These are phyloP conservation scores for Clavelina lepadiformis DNA, from an alignment of 23 tunicate species.

Conservation along the genomic window DNA sequence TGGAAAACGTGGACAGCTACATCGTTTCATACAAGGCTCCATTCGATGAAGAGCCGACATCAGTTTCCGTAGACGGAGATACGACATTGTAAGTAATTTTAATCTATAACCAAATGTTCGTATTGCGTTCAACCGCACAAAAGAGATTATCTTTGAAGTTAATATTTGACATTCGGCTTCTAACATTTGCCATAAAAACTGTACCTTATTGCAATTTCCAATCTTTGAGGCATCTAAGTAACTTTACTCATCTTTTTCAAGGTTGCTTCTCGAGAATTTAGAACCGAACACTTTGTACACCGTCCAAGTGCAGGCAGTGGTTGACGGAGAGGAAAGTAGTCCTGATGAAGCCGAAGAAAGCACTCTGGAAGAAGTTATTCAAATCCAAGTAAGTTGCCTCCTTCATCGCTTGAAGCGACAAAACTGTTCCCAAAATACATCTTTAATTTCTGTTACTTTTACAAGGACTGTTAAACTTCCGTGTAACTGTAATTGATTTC, in stretches of 20 bases:
- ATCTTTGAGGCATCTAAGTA: no score
- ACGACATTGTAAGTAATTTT: constrained; percentile 13
- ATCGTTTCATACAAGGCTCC: constrained; percentile 5
- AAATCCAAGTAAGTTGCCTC: constrained; percentile 18
- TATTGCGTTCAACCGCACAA: not conserved
- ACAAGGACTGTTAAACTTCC: not conserved
- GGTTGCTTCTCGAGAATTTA: constrained; percentile 19
- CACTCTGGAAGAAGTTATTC: constrained; percentile 22
- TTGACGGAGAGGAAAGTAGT: constrained; percentile 5
- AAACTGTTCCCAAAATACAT: no score
- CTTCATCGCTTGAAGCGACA: not conserved
- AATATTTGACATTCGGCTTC: not conserved
- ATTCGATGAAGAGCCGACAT: not conserved
- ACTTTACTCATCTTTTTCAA: no score
- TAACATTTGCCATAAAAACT: not conserved
- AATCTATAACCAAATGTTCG: not conserved
- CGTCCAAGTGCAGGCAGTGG: constrained; percentile 17
- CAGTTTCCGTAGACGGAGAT: constrained; percentile 11
- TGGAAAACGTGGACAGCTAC: constrained; percentile 10
- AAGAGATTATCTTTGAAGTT: not conserved
- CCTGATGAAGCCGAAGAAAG: constrained; percentile 19
- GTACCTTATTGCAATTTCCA: not conserved
- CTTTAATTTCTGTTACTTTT: no score
- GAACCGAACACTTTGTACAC: constrained; percentile 31
- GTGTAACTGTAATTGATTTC: not conserved